Conservation (phyloP, 2,888 invertebrate genomes). For the Strigamia crassipes region DNA sequence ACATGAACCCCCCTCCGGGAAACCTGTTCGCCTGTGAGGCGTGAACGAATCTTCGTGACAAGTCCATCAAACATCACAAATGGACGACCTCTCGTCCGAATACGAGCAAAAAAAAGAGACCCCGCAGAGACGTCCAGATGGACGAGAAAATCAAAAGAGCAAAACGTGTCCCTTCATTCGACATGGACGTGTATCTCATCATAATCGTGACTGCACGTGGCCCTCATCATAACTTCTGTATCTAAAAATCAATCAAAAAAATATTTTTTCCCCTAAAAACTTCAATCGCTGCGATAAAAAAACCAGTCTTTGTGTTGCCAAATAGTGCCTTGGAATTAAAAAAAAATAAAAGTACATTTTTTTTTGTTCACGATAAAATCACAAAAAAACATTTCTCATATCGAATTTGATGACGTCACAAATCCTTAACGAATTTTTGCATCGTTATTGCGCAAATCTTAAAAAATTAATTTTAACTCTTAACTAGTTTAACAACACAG, state of each 20-base stretch:
- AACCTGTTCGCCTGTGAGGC: conserved; percentile 10
- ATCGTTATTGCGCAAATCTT: too few species aligned
- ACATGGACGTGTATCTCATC: conserved; percentile 34
- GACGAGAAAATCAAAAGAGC: conserved; percentile 27
- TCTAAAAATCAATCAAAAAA: conserved; percentile 2
- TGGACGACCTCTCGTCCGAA: conserved; percentile 29
- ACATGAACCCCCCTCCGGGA: conserved; percentile 14
- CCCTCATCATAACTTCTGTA: neutral
- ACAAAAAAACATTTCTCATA: too few species aligned
- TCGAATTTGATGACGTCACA: too few species aligned
- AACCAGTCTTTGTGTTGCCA: too few species aligned
- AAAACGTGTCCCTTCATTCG: conserved; percentile 31
- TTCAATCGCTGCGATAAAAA: too few species aligned
- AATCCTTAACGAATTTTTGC: too few species aligned
- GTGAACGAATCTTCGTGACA: conserved; percentile 34
- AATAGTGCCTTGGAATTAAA: too few species aligned
- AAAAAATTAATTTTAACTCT: too few species aligned
- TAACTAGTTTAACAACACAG: too few species aligned
- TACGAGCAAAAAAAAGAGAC: neutral
- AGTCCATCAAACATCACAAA: conserved; percentile 32
- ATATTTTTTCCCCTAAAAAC: neutral
- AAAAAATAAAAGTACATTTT: too few species aligned
- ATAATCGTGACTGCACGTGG: conserved; percentile 27
- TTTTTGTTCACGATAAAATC: too few species aligned
- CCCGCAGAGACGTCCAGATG: conserved; percentile 19